Evolutionary conservation across 2,888 invertebrate species (phyloP), one percentile per base, ranked within the genome.

Genomic region (Drosophila paramelanica): DNA sequence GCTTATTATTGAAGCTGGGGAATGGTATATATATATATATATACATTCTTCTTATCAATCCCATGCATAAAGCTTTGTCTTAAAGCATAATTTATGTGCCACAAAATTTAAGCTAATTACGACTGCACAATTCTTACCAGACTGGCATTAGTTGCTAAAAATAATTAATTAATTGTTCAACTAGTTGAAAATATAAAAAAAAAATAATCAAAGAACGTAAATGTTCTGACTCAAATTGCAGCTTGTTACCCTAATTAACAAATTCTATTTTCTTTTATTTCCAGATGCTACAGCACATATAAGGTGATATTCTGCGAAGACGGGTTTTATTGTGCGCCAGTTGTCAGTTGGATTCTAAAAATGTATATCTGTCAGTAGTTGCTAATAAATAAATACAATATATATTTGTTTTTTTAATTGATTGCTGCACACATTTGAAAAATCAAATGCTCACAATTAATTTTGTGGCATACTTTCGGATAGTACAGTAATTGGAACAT

Each of bases 1-100:
- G 58, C 0, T 27, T 13, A n/a, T 17, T 13, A 4, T 8, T 42
- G 8, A 10, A 6, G 47, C 23, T 31, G 8, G 14, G 27, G 10
- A 7, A 43, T 23, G 7, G 27, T 65, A 39, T 75, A 23, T 23
- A 23, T 23, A 23, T 23, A 23, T 4, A 23, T 4, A 23, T 23
- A 23, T 75, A 79, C 65, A 61, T 41, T 11, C 10, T 13, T 33
- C 55, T 74, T 69, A 76, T 61, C 74, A 58, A 42, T 5, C 25
- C 4, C 25, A 42, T 39, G 6, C 14, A 25, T 25, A 14, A 51
- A 31, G 8, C 31, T 31, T 31, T 31, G 31, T 8, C 8, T 31
- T 31, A 8, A 31, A 8, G 31, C 31, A 8, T 8, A 31, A 8
- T 8, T 8, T 23, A 23, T 23, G 23, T 23, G 23, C 23, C 23